These are phyloP conservation scores for Zoanthus sociatus DNA, from an alignment of 92 coral and sea anemone genomes.

Conservation along the genomic window DNA sequence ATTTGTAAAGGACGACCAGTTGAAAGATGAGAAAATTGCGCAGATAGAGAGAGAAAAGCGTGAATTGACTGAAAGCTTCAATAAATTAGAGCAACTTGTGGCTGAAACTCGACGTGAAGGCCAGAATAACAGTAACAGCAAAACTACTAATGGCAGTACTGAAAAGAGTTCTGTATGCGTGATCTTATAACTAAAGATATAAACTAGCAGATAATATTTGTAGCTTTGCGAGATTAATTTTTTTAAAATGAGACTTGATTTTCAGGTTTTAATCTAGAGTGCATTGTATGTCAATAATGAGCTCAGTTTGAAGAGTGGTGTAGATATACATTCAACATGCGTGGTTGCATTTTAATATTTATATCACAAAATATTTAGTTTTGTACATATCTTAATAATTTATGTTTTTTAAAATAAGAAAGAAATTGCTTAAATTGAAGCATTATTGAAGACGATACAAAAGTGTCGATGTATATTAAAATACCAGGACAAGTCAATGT, in stretches of 20 bases:
- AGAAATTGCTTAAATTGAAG: no score
- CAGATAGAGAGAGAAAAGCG: slow-evolving; percentile 90
- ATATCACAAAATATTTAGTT: no score
- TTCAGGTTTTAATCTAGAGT: background rate
- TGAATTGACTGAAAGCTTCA: slow-evolving; percentile 79
- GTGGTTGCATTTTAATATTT: no score
- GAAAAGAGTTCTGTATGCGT: slow-evolving; percentile 74
- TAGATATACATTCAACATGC: no score
- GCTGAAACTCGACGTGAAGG: slow-evolving; percentile 51
- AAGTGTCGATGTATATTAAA: no score
- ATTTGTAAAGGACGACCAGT: slow-evolving; percentile 92
- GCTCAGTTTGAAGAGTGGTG: no score
- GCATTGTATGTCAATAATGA: background rate
- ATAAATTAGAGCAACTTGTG: slow-evolving; percentile 73
- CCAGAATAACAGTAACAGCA: slow-evolving; percentile 55
- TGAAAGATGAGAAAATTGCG: slow-evolving; percentile 84
- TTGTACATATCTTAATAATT: no score
- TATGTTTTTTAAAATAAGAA: no score
- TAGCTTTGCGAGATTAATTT: background rate
- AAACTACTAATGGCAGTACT: slow-evolving; percentile 37
- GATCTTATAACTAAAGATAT: slow-evolving; percentile 50
- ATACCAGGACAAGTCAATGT: no score
- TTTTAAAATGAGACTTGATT: background rate
- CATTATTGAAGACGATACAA: no score
- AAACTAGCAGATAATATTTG: background rate